Base-by-base conservation (phyloP, 2,797 vertebrate genomes). In the Liasis olivaceus region DNA sequence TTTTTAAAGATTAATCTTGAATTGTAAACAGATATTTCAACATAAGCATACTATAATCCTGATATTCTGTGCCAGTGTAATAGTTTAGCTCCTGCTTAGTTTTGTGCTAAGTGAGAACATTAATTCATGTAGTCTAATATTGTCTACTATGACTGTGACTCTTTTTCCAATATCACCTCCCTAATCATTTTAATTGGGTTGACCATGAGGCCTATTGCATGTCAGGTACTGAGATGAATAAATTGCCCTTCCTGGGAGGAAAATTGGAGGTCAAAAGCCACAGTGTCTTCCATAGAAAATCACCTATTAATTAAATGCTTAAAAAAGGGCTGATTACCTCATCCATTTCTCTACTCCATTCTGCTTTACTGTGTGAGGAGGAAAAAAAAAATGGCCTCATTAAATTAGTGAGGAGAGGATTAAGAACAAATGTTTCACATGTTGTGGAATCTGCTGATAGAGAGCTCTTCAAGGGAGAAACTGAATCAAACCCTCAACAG, bases 401-500 rank as follows among this genome's bases (percentile, higher is more conserved):
- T 89, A 91, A 93, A 91, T 86, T 91, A 89, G 91, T 89, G 81
- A 58, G 47, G 28, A 86, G 81, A 85, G 81, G 64, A 86, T 93
- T 93, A 86, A 89, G 90, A 93, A 93, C 81, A 91, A 93, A 93
- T 91, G 88, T 59, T 93, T 93, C 88, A 93, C 77, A 81, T 87
- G 58, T 89, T 51, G 9, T 87, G 60, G 56, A 87, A 84, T 89
- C 90, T 91, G 87, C n/a, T 93, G 77, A 77, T 77, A 93, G 87
- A 66, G 77, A 89, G 89, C 90, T 89, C 63, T 86, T 81, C 87
- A 86, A 84, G n/a, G 87, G 63, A 91, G 90, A 86, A 93, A 77
- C 90, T 89, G 93, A 93, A 91, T 89, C 93, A 93, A 91, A 89
- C 59, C 31, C 93, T 89, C 15, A 90, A 91, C 87, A 77, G 87